A percentile compares a stretch with the other conserved stretches of the same genome.
These are phyloP conservation scores for Ammodytes marinus DNA, from an alignment of 2,113 vertebrate species.

Conservation along the genomic window DNA sequence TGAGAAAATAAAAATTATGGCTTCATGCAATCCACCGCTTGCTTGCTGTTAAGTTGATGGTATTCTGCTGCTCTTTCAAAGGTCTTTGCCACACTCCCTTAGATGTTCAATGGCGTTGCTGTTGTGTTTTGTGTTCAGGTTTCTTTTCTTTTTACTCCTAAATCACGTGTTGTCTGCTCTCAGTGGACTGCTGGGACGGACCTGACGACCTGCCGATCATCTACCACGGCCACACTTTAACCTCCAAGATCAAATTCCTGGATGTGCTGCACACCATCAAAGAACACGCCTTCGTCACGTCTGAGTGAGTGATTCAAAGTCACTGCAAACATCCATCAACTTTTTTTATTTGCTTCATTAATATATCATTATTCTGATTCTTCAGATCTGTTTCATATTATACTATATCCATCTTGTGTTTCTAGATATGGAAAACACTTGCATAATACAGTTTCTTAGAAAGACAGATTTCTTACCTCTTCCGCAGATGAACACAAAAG, in stretches of 20 bases:
- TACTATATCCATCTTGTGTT: no score
- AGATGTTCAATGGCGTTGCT: not conserved
- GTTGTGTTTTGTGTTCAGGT: not conserved
- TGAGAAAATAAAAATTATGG: not conserved
- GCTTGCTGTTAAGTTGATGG: not conserved
- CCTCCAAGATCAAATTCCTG: conserved; percentile 93
- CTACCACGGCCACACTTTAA: conserved; percentile 91
- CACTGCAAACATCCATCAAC: not conserved
- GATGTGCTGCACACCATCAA: conserved; percentile 92
- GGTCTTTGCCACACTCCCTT: not conserved
- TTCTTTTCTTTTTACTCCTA: not conserved
- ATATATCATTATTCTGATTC: not conserved
- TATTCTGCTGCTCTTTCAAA: not conserved
- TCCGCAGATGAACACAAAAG: not conserved
- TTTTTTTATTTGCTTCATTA: not conserved
- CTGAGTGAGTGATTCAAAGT: conserved; percentile 84
- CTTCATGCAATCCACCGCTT: not conserved
- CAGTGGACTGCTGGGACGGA: conserved; percentile 94
- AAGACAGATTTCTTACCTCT: not conserved
- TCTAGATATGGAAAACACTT: not conserved
- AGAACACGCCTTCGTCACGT: conserved; percentile 90
- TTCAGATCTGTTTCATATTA: no score
- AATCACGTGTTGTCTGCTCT: conserved; percentile 8
- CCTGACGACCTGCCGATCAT: conserved; percentile 92
- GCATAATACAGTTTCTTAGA: not conserved